These are phyloP conservation scores for Bergia sp. DNA, from an alignment of 92 coral and sea anemone species.

Conservation along the genomic window DNA sequence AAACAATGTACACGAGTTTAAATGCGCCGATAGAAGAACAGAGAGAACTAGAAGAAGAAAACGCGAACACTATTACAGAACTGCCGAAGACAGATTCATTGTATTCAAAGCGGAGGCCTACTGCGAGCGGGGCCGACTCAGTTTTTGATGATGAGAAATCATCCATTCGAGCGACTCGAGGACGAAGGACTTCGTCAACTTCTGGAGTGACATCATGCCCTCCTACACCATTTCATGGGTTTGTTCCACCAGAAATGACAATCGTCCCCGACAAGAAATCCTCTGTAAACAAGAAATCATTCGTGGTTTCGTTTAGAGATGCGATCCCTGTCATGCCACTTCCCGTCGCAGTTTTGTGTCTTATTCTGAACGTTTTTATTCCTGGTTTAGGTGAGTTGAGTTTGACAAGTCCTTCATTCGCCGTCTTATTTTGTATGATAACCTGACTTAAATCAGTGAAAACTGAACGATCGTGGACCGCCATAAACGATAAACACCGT, in stretches of 20 bases:
- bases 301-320: conserved; percentile 37
- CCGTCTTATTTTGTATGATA: background rate
- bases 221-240: conserved; percentile 75
- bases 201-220: conserved; percentile 42
- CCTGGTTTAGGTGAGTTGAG: conserved; percentile 86
- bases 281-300: conserved; percentile 22
- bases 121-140: conserved; percentile 11
- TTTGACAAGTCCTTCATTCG: background rate
- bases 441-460: background rate
- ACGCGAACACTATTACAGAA: conserved; percentile 26
- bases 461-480: background rate
- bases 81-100: conserved; percentile 33
- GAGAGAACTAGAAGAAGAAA: conserved; percentile 35
- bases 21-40: conserved; percentile 37
- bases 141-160: conserved; percentile 17
- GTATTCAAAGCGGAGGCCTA: conserved; percentile 18
- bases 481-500: background rate
- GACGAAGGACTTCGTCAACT: conserved; percentile 22
- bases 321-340: conserved; percentile 83
- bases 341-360: conserved; percentile 85
- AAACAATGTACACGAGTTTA: background rate
- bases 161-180: background rate
- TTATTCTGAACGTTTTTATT: conserved; percentile 72
- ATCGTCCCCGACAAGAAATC: conserved; percentile 60
- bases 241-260: conserved; percentile 82